Base-by-base conservation (phyloP, 2,888 invertebrate genomes). In the Ecliptopera silaceata region DNA sequence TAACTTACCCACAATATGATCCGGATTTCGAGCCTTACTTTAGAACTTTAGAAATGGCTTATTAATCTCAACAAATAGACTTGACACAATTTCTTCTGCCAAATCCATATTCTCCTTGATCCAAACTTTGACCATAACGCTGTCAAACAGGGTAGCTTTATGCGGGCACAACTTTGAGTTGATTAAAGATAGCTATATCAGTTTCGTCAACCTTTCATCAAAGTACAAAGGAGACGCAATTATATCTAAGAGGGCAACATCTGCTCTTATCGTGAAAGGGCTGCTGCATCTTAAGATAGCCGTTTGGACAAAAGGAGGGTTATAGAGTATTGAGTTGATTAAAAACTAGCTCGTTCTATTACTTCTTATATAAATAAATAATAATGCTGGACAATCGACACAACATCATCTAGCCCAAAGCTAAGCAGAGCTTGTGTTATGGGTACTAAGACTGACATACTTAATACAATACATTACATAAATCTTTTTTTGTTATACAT, bases 181-280 rank as follows among this genome's bases (percentile, higher is more conserved):
- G 90, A 90, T 90, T 87, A 86, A 86, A 89, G 90, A 90, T 90
- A 86, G 81, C 84, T 80, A 87, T 86, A 91, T 91, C 89, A 87
- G 85, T 86, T 86, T 85, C 84, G 79, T 77, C 79, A 82, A 86
- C 88, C 89, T 88, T 88, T 85, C 88, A 88, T 88, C 88, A 88
- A 79, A 69, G 79, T 76, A 89, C 89, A 88, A 90, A 90, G 88
- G 82, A 80, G 67, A 72, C 79, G 84, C 84, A 84, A 90, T 90
- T 88, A 87, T 82, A 87, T 82, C 82, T 75, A 69, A 70, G 71
- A 66, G 70, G 70, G 82, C 77, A 85, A 83, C 90, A 90, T 89
- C 90, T 90, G 90, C 79, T 71, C 75, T 87, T 90, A 90, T 90
- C 91, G 75, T 72, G 72, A 80, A 84, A 83, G 84, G 86, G 84